These are phyloP conservation scores for Phengaris alcon DNA, from an alignment of 2,888 invertebrate species.

Conservation along the genomic window DNA sequence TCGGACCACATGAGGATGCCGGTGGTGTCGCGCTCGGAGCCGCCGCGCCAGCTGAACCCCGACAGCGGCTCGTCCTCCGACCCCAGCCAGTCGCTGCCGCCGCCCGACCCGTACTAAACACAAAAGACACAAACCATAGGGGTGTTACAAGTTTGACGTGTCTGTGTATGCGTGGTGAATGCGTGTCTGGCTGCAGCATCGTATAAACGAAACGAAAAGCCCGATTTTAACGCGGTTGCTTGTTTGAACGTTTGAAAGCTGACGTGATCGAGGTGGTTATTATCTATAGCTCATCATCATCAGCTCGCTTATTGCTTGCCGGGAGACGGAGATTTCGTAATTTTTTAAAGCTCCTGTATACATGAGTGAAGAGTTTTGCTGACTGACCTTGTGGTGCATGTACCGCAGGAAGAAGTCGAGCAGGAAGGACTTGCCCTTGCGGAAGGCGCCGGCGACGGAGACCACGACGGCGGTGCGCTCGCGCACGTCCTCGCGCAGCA, in stretches of 20 bases:
- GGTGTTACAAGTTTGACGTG: no score
- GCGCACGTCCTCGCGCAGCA: constrained; percentile 87
- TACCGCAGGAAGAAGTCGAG: constrained; percentile 98
- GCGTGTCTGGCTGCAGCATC: constrained; percentile 45
- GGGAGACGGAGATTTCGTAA: background rate
- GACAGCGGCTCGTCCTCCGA: constrained; percentile 87
- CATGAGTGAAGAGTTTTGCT: no score
- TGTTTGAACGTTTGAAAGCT: background rate
- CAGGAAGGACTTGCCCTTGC: constrained; percentile 99
- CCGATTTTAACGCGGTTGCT: background rate
- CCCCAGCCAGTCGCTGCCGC: constrained; percentile 89
- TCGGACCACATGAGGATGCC: constrained; percentile 98
- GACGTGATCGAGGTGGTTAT: background rate
- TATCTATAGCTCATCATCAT: background rate
- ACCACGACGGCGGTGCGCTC: constrained; percentile 94
- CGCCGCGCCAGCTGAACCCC: constrained; percentile 98
- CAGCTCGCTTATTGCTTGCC: background rate
- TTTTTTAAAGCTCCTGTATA: background rate
- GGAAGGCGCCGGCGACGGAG: constrained; percentile 98
- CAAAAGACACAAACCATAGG: constrained; percentile 47
- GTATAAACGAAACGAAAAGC: background rate
- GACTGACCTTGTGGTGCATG: constrained; percentile 88
- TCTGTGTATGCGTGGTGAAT: constrained; percentile 79
- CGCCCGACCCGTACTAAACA: constrained; percentile 73
- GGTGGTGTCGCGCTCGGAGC: constrained; percentile 96